Percentiles rank a stretch among this genome's conserved stretches.
Evolutionary conservation across 2,888 invertebrate species (phyloP).

Genomic region (Dioctria rufipes): DNA sequence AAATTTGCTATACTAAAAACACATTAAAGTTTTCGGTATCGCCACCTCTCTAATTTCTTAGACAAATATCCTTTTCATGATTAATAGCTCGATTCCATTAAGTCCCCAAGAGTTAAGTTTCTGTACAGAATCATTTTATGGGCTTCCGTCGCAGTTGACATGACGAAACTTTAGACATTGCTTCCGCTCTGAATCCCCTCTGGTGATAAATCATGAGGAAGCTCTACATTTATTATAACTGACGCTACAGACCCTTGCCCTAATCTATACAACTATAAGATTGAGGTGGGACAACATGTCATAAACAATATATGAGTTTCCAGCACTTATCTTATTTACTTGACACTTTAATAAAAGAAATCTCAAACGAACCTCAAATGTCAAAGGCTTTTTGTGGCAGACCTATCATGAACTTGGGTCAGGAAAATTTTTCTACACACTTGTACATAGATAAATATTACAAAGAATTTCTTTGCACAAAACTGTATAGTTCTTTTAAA

Average conservation of each 20-base stretch:
- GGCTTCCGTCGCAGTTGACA: background rate
- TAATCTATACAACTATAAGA: slow-evolving; percentile 1
- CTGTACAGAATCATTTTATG: background rate
- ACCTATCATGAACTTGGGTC: background rate
- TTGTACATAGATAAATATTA: no score
- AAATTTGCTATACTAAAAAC: no score
- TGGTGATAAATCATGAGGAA: slow-evolving; percentile 22
- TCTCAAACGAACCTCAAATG: slow-evolving; percentile 1
- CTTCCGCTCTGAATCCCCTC: background rate
- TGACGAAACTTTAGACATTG: slow-evolving; percentile 3
- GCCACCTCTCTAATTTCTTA: slow-evolving; percentile 14
- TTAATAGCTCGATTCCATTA: slow-evolving; percentile 45
- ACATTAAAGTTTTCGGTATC: no score
- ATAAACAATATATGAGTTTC: slow-evolving; percentile 14
- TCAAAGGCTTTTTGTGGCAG: slow-evolving; percentile 5
- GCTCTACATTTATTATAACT: slow-evolving; percentile 41
- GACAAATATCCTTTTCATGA: slow-evolving; percentile 38
- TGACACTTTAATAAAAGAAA: background rate
- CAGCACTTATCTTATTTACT: background rate
- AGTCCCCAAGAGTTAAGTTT: background rate
- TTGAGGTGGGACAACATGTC: slow-evolving; percentile 34
- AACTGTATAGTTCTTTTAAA: background rate
- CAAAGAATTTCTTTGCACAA: background rate
- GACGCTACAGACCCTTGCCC: background rate
- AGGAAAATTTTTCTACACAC: background rate